Percentiles rank a stretch among this genome's conserved stretches.
Conservation (phyloP, 2,888 invertebrate species). For the Gastrophysa polygoni region DNA sequence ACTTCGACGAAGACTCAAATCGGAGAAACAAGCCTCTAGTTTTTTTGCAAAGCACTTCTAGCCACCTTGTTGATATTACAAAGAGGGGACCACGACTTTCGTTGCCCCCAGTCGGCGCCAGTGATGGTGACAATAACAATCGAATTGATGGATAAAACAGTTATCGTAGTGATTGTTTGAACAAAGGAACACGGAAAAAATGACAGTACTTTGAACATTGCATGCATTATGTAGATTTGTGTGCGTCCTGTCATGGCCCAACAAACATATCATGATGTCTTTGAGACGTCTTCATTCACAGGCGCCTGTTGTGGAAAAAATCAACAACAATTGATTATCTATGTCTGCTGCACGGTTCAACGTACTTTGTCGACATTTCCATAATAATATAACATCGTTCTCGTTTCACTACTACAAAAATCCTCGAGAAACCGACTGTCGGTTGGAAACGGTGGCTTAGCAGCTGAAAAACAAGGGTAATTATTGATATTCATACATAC, state of each 20-base stretch:
- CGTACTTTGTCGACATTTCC: constrained; percentile 23
- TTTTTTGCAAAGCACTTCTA: too few relatives aligned
- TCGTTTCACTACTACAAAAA: constrained; percentile 4
- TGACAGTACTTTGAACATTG: neutral
- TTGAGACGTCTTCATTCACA: constrained; percentile 14
- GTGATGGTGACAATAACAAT: too few relatives aligned
- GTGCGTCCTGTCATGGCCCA: constrained; percentile 15
- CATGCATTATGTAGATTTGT: neutral
- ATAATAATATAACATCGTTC: constrained; percentile 1
- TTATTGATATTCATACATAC: neutral
- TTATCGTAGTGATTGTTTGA: neutral
- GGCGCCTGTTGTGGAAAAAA: constrained; percentile 24
- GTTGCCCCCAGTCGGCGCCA: too few relatives aligned
- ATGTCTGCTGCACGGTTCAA: constrained; percentile 22
- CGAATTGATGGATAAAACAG: too few relatives aligned
- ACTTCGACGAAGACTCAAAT: too few relatives aligned
- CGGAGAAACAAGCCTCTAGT: too few relatives aligned
- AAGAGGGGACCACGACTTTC: too few relatives aligned
- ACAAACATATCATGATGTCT: neutral
- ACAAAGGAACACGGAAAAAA: neutral
- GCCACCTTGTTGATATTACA: too few relatives aligned
- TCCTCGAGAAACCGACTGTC: constrained; percentile 2
- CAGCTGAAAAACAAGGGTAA: neutral
- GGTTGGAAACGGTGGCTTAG: neutral
- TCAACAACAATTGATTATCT: constrained; percentile 29